phyloP scores from a whole-genome alignment of 2,113 vertebrate genomes.

The Stomatorhinus ivindoensis region DNA sequence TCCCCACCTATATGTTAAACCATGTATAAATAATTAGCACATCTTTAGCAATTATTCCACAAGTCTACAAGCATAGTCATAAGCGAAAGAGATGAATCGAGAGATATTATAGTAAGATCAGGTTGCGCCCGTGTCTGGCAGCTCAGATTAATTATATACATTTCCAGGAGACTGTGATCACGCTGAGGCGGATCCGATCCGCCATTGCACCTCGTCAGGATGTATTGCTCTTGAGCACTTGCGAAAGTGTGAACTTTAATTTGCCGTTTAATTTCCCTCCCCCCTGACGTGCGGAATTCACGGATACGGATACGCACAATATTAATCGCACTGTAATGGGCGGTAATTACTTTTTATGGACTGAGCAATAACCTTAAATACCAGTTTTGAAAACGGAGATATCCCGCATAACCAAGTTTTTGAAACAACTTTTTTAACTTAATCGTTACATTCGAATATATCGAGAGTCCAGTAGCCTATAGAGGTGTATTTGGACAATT shows the following conservation, averaged over 20 bases:
- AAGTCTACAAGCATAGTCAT: neutral
- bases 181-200: neutral
- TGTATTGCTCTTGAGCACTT: neutral
- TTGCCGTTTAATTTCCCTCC: neutral
- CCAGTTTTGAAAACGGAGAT: neutral
- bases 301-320: neutral
- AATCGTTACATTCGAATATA: neutral
- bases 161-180: conserved; percentile 5
- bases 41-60: neutral
- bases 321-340: neutral
- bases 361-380: neutral
- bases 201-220: neutral
- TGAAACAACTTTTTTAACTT: neutral
- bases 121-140: neutral
- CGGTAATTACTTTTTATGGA: conserved; percentile 1
- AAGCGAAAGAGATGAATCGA: neutral
- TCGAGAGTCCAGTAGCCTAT: neutral
- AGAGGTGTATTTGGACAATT: neutral
- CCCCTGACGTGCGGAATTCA: neutral
- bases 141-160: neutral
- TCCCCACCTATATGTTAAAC: neutral
- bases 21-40: neutral
- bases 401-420: neutral
- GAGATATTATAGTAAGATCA: neutral
- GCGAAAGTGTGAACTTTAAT: neutral